phyloP scores from a whole-genome alignment of 2,797 vertebrate species.

The Notamacropus eugenii region DNA sequence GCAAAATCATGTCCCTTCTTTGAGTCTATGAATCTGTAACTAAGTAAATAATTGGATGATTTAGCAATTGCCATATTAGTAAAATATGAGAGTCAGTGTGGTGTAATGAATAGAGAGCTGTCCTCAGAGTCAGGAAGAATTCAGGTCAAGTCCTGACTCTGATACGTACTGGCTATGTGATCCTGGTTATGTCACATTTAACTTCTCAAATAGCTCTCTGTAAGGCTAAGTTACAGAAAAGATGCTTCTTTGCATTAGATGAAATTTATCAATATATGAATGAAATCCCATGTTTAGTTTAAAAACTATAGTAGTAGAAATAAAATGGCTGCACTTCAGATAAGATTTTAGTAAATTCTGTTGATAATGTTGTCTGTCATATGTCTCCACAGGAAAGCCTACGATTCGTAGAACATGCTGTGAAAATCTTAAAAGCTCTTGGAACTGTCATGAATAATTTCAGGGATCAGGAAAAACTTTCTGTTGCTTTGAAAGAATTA shows the following conservation, averaged over 20 bases:
- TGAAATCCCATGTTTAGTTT: neutral
- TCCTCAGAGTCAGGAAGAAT: neutral
- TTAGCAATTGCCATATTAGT: neutral
- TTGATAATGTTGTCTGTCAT: neutral
- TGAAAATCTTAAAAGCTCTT: constrained; percentile 87
- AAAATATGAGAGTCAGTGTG: neutral
- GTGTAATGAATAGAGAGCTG: neutral
- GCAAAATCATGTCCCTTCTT: neutral
- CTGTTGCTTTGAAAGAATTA: constrained; percentile 83
- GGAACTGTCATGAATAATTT: constrained; percentile 88
- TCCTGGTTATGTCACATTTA: neutral
- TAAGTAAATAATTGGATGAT: neutral
- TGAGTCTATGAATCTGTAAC: neutral
- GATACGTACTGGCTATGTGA: neutral
- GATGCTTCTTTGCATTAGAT: neutral
- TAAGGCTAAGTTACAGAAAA: neutral
- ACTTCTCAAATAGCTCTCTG: neutral
- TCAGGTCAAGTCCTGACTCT: neutral
- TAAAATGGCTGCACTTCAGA: neutral
- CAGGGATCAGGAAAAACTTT: constrained; percentile 81
- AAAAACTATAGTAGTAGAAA: neutral
- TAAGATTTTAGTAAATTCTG: constrained; percentile 13
- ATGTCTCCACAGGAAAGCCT: constrained; percentile 89
- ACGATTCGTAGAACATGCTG: constrained; percentile 88
- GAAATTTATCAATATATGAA: neutral